Evolutionary conservation across 2,113 vertebrate genomes (phyloP).

Genomic region (Semnornis frantzii): DNA sequence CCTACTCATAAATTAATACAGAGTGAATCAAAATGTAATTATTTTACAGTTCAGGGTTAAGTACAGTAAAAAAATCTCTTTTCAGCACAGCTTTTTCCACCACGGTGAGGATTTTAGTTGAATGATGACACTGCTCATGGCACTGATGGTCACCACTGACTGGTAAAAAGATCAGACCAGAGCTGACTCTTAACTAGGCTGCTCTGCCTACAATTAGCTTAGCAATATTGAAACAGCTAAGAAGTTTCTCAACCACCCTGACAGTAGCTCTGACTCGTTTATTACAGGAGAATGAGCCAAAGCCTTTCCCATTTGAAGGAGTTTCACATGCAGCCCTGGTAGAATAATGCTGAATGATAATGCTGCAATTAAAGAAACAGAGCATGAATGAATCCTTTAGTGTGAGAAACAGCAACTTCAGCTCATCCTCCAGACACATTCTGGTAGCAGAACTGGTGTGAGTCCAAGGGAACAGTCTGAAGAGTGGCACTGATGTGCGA

Average conservation of each 20-base stretch:
- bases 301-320: not conserved
- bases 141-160: not conserved
- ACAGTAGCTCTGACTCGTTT: not conserved
- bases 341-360: not conserved
- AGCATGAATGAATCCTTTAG: not conserved
- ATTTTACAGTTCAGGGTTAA: not conserved
- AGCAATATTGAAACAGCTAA: not conserved
- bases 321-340: not conserved
- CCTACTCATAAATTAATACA: not conserved
- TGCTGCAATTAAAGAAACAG: not conserved
- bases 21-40: not conserved
- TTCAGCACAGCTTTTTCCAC: not conserved
- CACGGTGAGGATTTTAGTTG: not conserved
- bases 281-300: not conserved
- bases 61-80: not conserved
- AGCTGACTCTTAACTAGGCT: not conserved
- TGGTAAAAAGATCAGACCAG: not conserved
- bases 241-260: not conserved
- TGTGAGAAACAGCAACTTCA: not conserved
- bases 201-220: not conserved
- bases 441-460: not conserved
- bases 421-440: not conserved
- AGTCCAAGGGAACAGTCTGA: not conserved
- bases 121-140: not conserved
- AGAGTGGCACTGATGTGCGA: not conserved